phyloP scores from a whole-genome alignment of 2,888 invertebrate genomes.

The Cerastis rubricosa region DNA sequence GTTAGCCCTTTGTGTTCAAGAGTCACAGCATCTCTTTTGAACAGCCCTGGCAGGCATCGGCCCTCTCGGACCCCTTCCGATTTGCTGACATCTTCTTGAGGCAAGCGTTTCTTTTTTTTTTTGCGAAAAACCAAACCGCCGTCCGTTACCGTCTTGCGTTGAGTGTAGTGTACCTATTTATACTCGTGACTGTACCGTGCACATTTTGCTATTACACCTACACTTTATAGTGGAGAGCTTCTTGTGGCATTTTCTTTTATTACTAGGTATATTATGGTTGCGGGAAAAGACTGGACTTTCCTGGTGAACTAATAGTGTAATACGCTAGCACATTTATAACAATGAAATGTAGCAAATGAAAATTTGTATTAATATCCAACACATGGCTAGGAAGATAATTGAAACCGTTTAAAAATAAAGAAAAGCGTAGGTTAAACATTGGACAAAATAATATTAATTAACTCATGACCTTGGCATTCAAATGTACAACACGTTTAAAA shows the following conservation, averaged over 20 bases:
- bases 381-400: not conserved
- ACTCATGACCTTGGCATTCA: not conserved
- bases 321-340: constrained; percentile 3
- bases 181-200: constrained; percentile 47
- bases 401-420: not conserved
- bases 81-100: too few relatives aligned
- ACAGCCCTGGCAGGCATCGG: too few relatives aligned
- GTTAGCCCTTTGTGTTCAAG: too few relatives aligned
- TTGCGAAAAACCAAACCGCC: too few relatives aligned
- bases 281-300: constrained; percentile 12
- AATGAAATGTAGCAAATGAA: not conserved
- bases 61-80: too few relatives aligned
- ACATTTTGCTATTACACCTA: constrained; percentile 58
- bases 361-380: not conserved
- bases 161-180: not conserved
- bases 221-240: constrained; percentile 37
- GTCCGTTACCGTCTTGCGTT: too few relatives aligned
- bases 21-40: too few relatives aligned
- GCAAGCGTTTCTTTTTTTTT: too few relatives aligned
- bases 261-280: constrained; percentile 31
- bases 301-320: not conserved
- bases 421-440: not conserved
- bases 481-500: not conserved
- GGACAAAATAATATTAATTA: not conserved
- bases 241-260: constrained; percentile 52